phyloP scores from a whole-genome alignment of 2,797 vertebrate species.

The Presbytis comata region DNA sequence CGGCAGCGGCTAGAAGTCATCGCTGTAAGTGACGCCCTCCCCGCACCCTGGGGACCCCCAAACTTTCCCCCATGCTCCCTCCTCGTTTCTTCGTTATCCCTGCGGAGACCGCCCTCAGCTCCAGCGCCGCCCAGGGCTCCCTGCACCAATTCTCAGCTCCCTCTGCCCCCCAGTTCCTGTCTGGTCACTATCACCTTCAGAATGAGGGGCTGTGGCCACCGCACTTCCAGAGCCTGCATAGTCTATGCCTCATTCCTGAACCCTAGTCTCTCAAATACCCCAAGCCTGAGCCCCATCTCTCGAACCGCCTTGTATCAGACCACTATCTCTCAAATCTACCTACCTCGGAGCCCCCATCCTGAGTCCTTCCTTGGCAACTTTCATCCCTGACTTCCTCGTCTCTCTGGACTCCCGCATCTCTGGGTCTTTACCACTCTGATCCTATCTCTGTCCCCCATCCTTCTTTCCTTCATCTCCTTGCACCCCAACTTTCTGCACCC shows the following conservation, averaged over 20 bases:
- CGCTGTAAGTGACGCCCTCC: constrained; percentile 68
- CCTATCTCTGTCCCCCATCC: neutral
- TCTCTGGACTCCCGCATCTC: neutral
- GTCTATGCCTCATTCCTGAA: neutral
- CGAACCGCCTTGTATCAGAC: neutral
- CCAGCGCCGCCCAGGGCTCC: neutral
- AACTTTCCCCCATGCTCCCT: neutral
- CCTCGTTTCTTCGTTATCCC: neutral
- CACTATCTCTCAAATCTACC: neutral
- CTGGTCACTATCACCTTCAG: neutral
- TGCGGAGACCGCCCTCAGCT: neutral
- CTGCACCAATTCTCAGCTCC: neutral
- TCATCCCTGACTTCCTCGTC: neutral
- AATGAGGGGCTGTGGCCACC: neutral
- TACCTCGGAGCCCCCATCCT: neutral
- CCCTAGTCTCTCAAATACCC: neutral
- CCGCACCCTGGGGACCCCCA: neutral
- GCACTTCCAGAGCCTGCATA: neutral
- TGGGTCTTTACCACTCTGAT: neutral
- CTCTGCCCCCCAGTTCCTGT: neutral
- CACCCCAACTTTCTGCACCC: neutral
- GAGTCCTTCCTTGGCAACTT: neutral
- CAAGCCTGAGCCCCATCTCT: neutral
- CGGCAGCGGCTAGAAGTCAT: constrained; percentile 79
- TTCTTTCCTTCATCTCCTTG: neutral